Base-by-base conservation (phyloP, 2,888 invertebrate species). In the Lochmaea capreae region DNA sequence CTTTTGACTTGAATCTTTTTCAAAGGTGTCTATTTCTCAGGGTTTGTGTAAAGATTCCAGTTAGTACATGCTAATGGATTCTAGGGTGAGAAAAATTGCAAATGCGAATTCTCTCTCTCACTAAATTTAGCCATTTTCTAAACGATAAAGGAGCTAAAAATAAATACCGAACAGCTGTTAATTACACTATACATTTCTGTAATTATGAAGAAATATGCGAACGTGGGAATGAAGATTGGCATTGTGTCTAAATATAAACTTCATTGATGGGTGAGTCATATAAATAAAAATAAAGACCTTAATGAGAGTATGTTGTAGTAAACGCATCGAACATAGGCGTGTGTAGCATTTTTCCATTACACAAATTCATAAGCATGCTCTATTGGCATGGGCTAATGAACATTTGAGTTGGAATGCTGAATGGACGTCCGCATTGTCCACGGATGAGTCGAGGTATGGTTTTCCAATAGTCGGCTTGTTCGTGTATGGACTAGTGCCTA, bases 1-100 rank as follows among this genome's bases (percentile, higher is more conserved):
- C 33, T 33, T 33, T 6, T 33, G 33, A 33, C 3, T 33, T 33
- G 33, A 1, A 33, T 33, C 5, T 33, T 33, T 5, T 33, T 33
- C 26, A 14, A 1, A 54, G 6, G 8, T 14, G 8, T 18, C 3
- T 16, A 6, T 54, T 57, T 18, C 16, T 18, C 57, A 16, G 22
- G 22, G 22, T 33, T 57, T 57, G 16, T 57, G 16, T 4, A 11
- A 22, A 16, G n/a, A 12, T 58, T 58, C 26, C 5, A 58, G n/a
- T 10, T 6, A 26, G 10, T 12, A 58, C 33, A 58, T 59, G 9
- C 59, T 8, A 26, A 33, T 39, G 1, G 12, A 33, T 58, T 61
- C 73, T 73, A 79, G 81, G 80, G 80, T 79, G 81, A 79, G 79
- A 81, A 80, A 76, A 76, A 75, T 46, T 74, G 62, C 61, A 54